These are phyloP conservation scores for Prionchulus punctatus DNA, from an alignment of 2,888 invertebrate genomes.

Conservation along the genomic window DNA sequence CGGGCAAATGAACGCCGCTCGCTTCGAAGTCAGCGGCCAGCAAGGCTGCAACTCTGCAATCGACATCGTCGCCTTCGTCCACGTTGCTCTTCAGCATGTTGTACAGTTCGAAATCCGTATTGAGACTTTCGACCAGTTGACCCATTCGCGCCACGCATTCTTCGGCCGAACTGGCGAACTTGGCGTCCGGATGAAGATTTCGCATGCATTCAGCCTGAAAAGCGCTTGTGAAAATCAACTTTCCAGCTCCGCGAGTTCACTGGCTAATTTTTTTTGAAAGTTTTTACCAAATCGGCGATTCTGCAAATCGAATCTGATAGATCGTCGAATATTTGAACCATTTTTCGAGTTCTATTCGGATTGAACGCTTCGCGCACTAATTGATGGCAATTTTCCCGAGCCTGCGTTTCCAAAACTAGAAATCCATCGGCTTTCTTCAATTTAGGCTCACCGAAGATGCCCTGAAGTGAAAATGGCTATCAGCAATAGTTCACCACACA, in stretches of 20 bases:
- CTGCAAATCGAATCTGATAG: constrained; percentile 81
- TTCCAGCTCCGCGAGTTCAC: no score
- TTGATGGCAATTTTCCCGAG: background rate
- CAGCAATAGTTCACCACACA: no score
- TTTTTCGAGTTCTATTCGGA: constrained; percentile 46
- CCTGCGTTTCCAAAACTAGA: background rate
- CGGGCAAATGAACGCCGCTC: constrained; percentile 80
- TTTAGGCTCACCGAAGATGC: background rate
- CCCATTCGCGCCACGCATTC: constrained; percentile 71
- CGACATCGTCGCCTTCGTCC: constrained; percentile 48
- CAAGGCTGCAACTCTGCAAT: constrained; percentile 65
- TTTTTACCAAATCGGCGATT: constrained; percentile 64
- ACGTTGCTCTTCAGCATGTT: constrained; percentile 48
- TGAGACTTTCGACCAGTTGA: constrained; percentile 76
- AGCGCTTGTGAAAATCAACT: background rate
- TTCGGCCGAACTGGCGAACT: constrained; percentile 64
- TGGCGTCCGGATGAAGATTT: constrained; percentile 63
- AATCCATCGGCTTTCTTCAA: background rate
- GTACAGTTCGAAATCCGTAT: constrained; percentile 72
- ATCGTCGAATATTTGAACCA: constrained; percentile 86
- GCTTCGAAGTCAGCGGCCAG: constrained; percentile 95
- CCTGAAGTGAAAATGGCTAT: background rate
- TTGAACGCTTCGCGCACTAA: background rate
- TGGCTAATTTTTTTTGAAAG: background rate
- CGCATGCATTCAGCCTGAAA: constrained; percentile 70